phyloP scores from a whole-genome alignment of 2,797 vertebrate species.

The Clamator glandarius region DNA sequence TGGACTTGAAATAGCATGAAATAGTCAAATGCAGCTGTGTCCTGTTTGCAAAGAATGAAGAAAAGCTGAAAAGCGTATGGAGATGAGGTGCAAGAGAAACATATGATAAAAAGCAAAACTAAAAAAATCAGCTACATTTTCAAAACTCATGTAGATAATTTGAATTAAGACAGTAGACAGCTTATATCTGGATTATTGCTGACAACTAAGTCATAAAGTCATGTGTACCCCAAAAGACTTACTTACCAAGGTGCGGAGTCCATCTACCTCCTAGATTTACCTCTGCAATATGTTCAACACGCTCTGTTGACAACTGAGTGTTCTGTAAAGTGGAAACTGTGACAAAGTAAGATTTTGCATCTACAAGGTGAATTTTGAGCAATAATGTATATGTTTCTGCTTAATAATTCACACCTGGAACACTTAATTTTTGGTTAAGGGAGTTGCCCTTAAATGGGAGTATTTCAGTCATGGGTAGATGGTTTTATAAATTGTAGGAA shows the following conservation, averaged over 20 bases:
- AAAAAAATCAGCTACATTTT: neutral
- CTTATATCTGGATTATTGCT: neutral
- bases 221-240: no score
- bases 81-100: neutral
- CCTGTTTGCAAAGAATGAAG: neutral
- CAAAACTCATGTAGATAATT: neutral
- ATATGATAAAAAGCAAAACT: neutral
- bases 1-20: neutral
- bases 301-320: neutral
- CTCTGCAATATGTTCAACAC: no score
- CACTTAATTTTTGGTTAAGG: neutral
- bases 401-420: neutral
- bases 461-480: neutral
- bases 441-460: neutral
- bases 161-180: accelerated
- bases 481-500: neutral
- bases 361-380: neutral
- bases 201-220: no score
- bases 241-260: no score
- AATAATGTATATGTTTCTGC: neutral
- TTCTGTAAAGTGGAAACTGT: neutral
- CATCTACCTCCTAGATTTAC: no score
- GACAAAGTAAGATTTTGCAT: neutral
- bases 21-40: neutral
- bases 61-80: neutral